Percentiles rank a stretch among this genome's conserved stretches.
phyloP scores from a whole-genome alignment of 2,113 vertebrate genomes.

The Opisthocomus hoazin region DNA sequence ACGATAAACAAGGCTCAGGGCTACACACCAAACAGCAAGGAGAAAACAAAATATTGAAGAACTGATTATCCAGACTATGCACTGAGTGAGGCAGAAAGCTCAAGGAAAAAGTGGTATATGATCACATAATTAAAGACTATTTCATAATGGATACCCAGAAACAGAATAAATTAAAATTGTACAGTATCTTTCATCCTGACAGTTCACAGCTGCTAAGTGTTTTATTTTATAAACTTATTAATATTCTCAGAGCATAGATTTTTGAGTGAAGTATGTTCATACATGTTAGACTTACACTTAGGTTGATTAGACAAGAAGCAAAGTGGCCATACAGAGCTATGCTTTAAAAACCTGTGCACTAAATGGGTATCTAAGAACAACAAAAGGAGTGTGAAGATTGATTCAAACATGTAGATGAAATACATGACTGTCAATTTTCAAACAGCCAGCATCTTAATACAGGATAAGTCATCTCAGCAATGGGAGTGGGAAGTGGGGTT shows the following conservation, averaged over 20 bases:
- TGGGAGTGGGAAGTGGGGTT: neutral
- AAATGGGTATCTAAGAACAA: slow-evolving; percentile 1
- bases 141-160: neutral
- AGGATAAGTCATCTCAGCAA: neutral
- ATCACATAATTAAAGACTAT: neutral
- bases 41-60: neutral
- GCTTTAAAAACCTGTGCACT: neutral
- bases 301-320: neutral
- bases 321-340: neutral
- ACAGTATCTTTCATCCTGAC: neutral
- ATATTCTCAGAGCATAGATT: neutral
- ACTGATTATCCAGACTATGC: neutral
- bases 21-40: neutral
- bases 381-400: slow-evolving; percentile 19
- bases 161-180: neutral
- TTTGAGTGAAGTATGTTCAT: neutral
- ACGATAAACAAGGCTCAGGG: neutral
- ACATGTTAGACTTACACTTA: neutral
- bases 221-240: neutral
- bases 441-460: neutral
- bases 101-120: neutral
- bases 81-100: neutral
- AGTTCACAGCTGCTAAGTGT: neutral
- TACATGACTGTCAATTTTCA: neutral
- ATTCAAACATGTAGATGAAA: neutral